Evolutionary conservation across 2,888 invertebrate genomes (phyloP).

Genomic region (Hemaris fuciformis): DNA sequence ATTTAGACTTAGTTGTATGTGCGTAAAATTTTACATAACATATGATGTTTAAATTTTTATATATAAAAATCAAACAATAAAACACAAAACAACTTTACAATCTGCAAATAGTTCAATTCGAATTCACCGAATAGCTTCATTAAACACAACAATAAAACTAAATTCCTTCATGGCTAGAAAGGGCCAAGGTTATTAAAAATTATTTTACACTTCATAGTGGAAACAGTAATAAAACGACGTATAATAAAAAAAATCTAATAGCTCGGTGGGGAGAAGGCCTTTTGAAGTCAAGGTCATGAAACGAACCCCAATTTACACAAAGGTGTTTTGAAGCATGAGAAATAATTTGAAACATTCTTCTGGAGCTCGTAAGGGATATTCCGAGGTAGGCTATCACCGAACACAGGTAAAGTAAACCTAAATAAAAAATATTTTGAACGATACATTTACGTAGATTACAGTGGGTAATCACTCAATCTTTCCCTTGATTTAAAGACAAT

Average conservation of each 20-base stretch:
- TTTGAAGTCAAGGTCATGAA: conserved; percentile 1
- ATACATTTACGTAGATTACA: background rate
- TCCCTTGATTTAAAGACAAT: no score
- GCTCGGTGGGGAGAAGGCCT: conserved; percentile 1
- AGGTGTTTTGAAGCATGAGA: conserved; percentile 8
- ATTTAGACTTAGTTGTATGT: no score
- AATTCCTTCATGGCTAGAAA: background rate
- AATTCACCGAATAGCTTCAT: background rate
- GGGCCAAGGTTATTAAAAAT: background rate
- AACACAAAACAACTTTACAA: no score
- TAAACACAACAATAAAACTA: background rate
- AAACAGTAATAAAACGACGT: background rate
- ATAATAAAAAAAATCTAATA: background rate
- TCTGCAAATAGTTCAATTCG: background rate
- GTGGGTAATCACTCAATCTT: background rate
- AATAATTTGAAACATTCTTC: conserved; percentile 2
- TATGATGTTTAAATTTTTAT: no score
- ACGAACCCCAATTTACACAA: conserved; percentile 2
- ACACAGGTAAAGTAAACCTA: background rate
- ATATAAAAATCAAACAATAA: no score
- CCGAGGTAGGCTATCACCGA: background rate
- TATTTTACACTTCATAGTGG: background rate
- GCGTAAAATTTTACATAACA: no score
- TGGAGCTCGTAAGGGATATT: background rate
- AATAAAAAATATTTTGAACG: background rate